A percentile compares a stretch with the other conserved stretches of the same genome.
phyloP scores from a whole-genome alignment of 2,797 vertebrate species.

The Mormyrops attenuatus region DNA sequence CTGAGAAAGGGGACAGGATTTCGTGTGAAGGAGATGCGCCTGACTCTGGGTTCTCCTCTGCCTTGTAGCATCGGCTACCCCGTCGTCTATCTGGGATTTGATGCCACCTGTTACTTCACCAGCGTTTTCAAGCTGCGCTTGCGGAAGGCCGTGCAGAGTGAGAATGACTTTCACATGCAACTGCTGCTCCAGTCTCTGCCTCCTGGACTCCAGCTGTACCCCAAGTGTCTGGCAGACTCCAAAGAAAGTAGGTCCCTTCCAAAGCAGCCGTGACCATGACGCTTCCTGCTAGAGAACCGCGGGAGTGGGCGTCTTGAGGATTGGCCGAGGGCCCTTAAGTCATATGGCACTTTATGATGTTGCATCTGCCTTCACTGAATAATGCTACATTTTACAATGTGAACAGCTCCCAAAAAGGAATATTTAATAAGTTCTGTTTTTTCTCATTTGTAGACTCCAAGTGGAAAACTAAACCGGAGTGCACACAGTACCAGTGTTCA shows the following conservation, averaged over 20 bases:
- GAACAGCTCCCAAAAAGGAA: background rate
- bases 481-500: slow-evolving; percentile 65
- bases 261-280: background rate
- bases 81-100: slow-evolving; percentile 71
- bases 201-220: slow-evolving; percentile 63
- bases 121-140: slow-evolving; percentile 69
- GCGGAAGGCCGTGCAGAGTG: slow-evolving; percentile 65
- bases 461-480: slow-evolving; percentile 60
- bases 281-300: background rate
- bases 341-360: background rate
- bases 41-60: background rate
- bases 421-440: background rate
- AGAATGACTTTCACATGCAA: slow-evolving; percentile 70
- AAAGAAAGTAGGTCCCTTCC: slow-evolving; percentile 47
- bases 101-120: slow-evolving; percentile 74
- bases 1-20: background rate
- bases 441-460: slow-evolving; percentile 52
- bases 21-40: background rate
- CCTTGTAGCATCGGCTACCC: slow-evolving; percentile 69
- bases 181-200: slow-evolving; percentile 69
- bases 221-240: slow-evolving; percentile 57
- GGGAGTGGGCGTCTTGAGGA: background rate
- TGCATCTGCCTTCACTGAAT: background rate
- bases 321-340: background rate
- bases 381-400: background rate